Conservation (phyloP, 2,888 invertebrate species). For the Crematogaster levior region DNA sequence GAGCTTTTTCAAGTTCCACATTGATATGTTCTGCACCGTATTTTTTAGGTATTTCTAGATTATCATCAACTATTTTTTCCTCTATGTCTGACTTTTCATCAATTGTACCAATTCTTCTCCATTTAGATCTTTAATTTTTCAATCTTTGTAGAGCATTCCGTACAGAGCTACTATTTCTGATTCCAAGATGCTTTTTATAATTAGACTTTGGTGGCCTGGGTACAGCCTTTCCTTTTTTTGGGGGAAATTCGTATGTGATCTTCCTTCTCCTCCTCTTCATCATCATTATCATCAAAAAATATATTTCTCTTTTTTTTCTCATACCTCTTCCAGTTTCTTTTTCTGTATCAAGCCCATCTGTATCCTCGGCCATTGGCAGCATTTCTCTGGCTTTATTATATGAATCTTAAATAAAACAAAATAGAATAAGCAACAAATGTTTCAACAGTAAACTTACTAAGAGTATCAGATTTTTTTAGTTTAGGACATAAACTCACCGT, state of each 20-base stretch:
- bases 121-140: not conserved
- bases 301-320: not conserved
- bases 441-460: not conserved
- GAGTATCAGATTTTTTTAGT: not conserved
- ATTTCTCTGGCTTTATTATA: conserved; percentile 9
- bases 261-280: not conserved
- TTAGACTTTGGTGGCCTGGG: not conserved
- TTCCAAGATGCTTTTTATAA: not conserved
- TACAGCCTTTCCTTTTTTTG: not conserved
- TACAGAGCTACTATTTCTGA: conserved; percentile 6
- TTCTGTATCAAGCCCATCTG: conserved; percentile 15
- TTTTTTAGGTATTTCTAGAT: not conserved
- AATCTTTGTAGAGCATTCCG: conserved; percentile 2
- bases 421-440: not conserved
- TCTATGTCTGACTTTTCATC: not conserved
- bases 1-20: conserved; percentile 9
- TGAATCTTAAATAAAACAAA: not conserved
- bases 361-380: conserved; percentile 6
- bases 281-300: not conserved
- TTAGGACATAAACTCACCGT: not conserved
- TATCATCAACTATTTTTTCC: not conserved
- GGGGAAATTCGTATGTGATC: not conserved
- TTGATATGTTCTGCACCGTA: not conserved
- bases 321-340: not conserved
- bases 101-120: not conserved